phyloP scores from a whole-genome alignment of 2,797 vertebrate genomes.

The Micropoecilia bifurca region DNA sequence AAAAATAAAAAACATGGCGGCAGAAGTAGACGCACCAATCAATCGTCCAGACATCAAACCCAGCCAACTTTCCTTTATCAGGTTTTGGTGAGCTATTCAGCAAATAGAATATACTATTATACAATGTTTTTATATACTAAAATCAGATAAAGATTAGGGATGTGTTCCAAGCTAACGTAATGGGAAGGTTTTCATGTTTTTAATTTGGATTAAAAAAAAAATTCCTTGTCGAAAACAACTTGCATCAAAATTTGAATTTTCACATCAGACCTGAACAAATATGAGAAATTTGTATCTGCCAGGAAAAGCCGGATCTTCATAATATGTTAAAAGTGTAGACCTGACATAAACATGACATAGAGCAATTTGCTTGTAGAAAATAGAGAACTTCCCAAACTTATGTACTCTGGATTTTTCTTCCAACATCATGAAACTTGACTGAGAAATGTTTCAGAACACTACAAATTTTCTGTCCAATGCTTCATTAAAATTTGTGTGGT shows the following conservation, averaged over 20 bases:
- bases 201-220: neutral
- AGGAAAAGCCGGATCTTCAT: neutral
- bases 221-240: neutral
- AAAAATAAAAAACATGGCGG: neutral
- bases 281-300: neutral
- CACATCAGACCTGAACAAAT: neutral
- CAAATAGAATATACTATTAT: neutral
- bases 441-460: neutral
- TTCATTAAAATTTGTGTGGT: neutral
- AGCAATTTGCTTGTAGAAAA: neutral
- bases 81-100: neutral
- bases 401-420: neutral
- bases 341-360: no score
- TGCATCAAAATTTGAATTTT: neutral
- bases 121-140: no score
- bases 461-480: neutral
- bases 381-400: neutral
- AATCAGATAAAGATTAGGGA: no score
- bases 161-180: no score
- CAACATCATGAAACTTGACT: neutral
- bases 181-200: neutral
- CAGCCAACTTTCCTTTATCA: no score
- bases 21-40: neutral
- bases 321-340: neutral
- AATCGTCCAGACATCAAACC: neutral